Evolutionary conservation across 2,888 invertebrate species (phyloP), one percentile per base, ranked within the genome.

Genomic region (Acrobasis suavella): DNA sequence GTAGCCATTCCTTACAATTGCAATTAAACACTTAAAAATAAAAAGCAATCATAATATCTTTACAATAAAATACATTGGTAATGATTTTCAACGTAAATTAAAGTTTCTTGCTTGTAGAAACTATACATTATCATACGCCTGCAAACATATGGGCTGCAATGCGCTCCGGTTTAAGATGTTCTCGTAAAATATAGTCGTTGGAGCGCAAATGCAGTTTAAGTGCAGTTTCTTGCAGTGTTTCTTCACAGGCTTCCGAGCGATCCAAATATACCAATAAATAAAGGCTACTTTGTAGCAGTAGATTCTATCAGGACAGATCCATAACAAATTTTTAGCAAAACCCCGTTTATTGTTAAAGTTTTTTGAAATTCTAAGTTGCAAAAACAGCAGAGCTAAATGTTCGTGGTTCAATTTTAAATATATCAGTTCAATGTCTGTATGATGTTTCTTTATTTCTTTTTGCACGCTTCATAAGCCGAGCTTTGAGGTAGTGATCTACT

Each of bases 181-280:
- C 22, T 52, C 52, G 22, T n/a, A 32, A 32, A 32, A 52, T 52
- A 52, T 32, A 52, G 22, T n/a, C 14, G 14, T 2, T n/a, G 52
- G 22, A 32, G 32, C 52, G n/a, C n/a, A 52, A 37, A 32, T 52
- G 22, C 22, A 52, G 22, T 37, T 52, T 52, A 52, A 52, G 22
- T 52, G 32, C 52, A 52, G 52, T 52, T 52, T 52, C 52, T 52
- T 52, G 52, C 52, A 52, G 52, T 37, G 52, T 52, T 52, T 52
- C 52, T 52, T 52, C n/a, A 52, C 52, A 12, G 52, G 32, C 32
- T 52, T 52, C 32, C 52, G 7, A 37, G 52, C 52, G 32, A 52
- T 32, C 22, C 32, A 32, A 22, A 52, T 32, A 37, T 52, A 52
- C 52, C 52, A 52, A 52, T 52, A 32, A 52, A 52, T 52, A 52